Percentiles rank a stretch among this genome's conserved stretches.
Evolutionary conservation across 92 coral and sea anemone genomes (phyloP).

Genomic region (Actinostola sp.): DNA sequence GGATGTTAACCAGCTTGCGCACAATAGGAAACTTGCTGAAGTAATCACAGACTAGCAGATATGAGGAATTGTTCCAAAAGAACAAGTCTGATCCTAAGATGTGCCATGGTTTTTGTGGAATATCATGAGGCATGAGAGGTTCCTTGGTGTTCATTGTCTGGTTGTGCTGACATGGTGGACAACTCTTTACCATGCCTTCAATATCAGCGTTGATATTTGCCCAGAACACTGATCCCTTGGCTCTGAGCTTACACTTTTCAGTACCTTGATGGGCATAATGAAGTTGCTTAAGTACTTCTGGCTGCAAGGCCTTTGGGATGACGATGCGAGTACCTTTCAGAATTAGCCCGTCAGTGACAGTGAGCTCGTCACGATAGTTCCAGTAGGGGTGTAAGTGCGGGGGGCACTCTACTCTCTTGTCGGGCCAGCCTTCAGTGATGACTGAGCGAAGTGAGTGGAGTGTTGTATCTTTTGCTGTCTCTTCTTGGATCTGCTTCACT

Average conservation of each 20-base stretch:
- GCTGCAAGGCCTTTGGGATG: constrained; percentile 47
- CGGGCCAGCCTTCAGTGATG: constrained; percentile 71
- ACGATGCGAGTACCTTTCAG: constrained; percentile 62
- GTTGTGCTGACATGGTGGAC: constrained; percentile 66
- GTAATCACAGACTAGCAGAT: constrained; percentile 53
- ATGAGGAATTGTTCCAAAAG: constrained; percentile 56
- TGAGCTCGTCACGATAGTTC: constrained; percentile 58
- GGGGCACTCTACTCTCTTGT: constrained; percentile 65
- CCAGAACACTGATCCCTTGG: constrained; percentile 72
- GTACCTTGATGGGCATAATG: constrained; percentile 78
- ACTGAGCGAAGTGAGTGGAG: constrained; percentile 47
- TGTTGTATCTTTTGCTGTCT: constrained; percentile 54
- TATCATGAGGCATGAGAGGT: constrained; percentile 60
- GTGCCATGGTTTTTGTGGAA: constrained; percentile 55
- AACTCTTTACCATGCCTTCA: constrained; percentile 62
- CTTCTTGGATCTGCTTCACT: constrained; percentile 37
- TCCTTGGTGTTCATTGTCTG: constrained; percentile 67
- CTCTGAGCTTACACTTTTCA: constrained; percentile 76
- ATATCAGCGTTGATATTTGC: constrained; percentile 63
- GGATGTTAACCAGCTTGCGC: constrained; percentile 48
- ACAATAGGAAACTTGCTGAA: constrained; percentile 68
- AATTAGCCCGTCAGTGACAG: constrained; percentile 60
- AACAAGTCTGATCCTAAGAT: constrained; percentile 46
- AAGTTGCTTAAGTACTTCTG: constrained; percentile 56
- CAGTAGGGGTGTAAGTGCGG: constrained; percentile 55